Conservation (phyloP, 2,797 vertebrate genomes). For the Paramormyrops hopkinsi region DNA sequence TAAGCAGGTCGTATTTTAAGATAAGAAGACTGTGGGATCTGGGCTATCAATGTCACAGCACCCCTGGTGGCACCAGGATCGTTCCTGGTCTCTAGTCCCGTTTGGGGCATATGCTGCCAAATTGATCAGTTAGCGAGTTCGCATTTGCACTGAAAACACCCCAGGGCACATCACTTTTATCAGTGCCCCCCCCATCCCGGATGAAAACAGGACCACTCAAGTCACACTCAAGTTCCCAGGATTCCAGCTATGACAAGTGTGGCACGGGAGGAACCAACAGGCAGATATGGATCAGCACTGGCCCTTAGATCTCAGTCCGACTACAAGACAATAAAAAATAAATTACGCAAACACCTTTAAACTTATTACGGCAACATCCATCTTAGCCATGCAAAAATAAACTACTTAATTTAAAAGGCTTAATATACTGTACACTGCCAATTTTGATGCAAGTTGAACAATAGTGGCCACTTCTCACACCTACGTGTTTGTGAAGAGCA, state of each 20-base stretch:
- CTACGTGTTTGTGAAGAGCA: neutral
- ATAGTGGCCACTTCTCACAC: neutral
- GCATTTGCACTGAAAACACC: constrained; percentile 17
- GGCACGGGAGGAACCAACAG: neutral
- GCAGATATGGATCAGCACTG: neutral
- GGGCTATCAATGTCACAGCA: constrained; percentile 21
- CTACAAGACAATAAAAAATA: neutral
- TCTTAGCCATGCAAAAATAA: neutral
- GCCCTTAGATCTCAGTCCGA: neutral
- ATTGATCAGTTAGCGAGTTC: constrained; percentile 21
- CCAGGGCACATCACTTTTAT: neutral
- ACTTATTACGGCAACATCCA: neutral
- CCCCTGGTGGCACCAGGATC: neutral
- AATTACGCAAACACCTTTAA: neutral
- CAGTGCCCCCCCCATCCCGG: neutral
- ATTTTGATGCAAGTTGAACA: neutral
- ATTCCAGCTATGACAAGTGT: constrained; percentile 17
- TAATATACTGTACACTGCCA: neutral
- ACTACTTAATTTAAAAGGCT: neutral
- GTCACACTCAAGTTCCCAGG: constrained; percentile 20
- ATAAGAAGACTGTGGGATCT: neutral
- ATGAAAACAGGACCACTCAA: constrained; percentile 13
- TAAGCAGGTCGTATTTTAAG: neutral
- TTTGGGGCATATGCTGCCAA: constrained; percentile 6
- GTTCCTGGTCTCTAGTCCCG: neutral